Evolutionary conservation across 2,113 vertebrate genomes (phyloP).

Genomic region (Phyllostomus hastatus): DNA sequence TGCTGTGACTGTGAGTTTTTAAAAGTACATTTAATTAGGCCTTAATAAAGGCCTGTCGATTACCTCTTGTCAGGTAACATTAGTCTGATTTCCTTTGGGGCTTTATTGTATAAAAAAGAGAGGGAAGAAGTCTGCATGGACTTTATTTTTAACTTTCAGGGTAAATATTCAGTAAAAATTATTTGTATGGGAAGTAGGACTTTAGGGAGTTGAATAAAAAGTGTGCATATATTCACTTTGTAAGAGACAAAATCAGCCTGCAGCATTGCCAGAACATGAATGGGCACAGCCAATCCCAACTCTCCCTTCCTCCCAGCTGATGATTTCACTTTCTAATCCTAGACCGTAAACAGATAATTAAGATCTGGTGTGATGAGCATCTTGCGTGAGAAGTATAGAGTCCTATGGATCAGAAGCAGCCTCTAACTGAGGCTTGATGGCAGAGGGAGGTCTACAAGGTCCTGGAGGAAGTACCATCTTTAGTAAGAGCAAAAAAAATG

Average conservation of each 20-base stretch:
- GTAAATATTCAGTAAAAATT: not conserved
- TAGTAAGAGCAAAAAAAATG: not conserved
- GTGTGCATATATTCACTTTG: not conserved
- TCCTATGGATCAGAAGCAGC: not conserved
- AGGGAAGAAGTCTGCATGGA: not conserved
- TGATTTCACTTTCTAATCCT: slow-evolving; percentile 2
- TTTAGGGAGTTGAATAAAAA: slow-evolving; percentile 1
- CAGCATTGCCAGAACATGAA: not conserved
- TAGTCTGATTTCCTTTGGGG: not conserved
- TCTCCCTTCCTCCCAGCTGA: not conserved
- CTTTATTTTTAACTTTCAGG: not conserved
- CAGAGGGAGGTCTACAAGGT: not conserved
- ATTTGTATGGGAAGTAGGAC: not conserved
- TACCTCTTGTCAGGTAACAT: not conserved
- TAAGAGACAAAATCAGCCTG: not conserved
- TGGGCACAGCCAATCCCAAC: not conserved
- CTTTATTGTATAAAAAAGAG: not conserved
- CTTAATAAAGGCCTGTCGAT: not conserved
- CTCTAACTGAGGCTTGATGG: not conserved
- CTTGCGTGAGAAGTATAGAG: not conserved
- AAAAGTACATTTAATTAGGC: not conserved
- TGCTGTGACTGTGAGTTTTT: not conserved
- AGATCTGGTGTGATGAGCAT: not conserved
- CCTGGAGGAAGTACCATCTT: not conserved
- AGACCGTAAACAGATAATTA: not conserved